A percentile compares a stretch with the other conserved stretches of the same genome.
Evolutionary conservation across 2,888 invertebrate genomes (phyloP).

Genomic region (Diloba caeruleocephala): DNA sequence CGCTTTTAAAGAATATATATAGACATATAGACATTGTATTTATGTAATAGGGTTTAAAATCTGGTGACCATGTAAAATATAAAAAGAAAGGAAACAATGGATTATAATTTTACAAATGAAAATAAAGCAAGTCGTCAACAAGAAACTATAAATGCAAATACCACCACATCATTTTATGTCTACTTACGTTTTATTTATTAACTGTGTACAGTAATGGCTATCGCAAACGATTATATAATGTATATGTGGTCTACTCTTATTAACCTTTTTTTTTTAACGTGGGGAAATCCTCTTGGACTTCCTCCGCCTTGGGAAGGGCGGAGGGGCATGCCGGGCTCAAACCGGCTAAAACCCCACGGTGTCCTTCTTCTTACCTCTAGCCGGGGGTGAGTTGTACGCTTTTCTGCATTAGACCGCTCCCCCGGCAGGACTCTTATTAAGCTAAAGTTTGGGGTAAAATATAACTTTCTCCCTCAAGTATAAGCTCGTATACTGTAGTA

Average conservation of each 20-base stretch:
- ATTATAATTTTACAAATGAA: constrained; percentile 33
- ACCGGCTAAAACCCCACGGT: too few species aligned
- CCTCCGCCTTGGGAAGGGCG: too few species aligned
- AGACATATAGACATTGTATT: too few species aligned
- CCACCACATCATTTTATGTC: constrained; percentile 23
- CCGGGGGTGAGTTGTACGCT: too few species aligned
- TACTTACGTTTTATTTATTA: constrained; percentile 25
- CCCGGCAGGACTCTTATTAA: constrained; percentile 1
- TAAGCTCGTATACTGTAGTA: constrained; percentile 17
- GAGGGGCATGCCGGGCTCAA: too few species aligned
- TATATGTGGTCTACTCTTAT: too few species aligned
- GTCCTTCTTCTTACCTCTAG: too few species aligned
- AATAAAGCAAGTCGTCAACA: constrained; percentile 38
- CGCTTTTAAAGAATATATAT: background rate
- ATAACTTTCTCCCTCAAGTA: constrained; percentile 23
- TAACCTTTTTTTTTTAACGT: too few species aligned
- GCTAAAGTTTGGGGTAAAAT: constrained; percentile 27
- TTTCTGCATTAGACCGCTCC: too few species aligned
- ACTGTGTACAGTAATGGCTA: too few species aligned
- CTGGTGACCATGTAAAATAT: constrained; percentile 7
- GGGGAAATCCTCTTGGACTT: too few species aligned
- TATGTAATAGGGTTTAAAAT: background rate
- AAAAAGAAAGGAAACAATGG: constrained; percentile 33
- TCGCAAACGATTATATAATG: constrained; percentile 7
- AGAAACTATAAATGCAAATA: constrained; percentile 21